Conservation (phyloP, 2,888 invertebrate species). For the Phaonia tiefii region DNA sequence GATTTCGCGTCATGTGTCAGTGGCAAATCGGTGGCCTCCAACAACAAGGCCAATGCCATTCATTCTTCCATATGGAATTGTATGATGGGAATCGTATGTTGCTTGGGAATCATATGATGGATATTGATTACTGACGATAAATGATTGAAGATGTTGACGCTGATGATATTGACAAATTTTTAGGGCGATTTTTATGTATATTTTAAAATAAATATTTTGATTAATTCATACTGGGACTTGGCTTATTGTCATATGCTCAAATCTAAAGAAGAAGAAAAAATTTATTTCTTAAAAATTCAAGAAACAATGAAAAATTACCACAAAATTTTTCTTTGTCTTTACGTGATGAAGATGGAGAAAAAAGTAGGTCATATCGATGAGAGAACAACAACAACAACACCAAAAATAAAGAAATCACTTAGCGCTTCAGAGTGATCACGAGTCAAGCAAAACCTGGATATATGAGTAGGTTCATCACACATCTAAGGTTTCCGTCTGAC, state of each 20-base stretch:
- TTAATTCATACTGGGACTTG: no score
- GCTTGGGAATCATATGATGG: neutral
- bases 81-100: no score
- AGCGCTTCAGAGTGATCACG: no score
- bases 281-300: neutral
- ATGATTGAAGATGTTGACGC: conserved; percentile 10
- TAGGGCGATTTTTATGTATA: neutral
- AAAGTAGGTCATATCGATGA: neutral
- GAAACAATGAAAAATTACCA: neutral
- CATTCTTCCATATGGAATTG: no score
- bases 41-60: neutral
- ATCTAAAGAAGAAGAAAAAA: no score
- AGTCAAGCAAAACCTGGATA: no score
- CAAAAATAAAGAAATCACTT: no score
- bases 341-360: neutral
- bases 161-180: conserved; percentile 39
- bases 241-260: no score
- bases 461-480: no score
- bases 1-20: conserved; percentile 5
- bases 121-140: neutral
- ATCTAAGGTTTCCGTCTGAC: no score
- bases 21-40: neutral
- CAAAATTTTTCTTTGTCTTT: neutral
- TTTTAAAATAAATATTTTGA: no score
- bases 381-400: no score